phyloP scores from a whole-genome alignment of 2,888 invertebrate species.

The Zeuzera pyrina region DNA sequence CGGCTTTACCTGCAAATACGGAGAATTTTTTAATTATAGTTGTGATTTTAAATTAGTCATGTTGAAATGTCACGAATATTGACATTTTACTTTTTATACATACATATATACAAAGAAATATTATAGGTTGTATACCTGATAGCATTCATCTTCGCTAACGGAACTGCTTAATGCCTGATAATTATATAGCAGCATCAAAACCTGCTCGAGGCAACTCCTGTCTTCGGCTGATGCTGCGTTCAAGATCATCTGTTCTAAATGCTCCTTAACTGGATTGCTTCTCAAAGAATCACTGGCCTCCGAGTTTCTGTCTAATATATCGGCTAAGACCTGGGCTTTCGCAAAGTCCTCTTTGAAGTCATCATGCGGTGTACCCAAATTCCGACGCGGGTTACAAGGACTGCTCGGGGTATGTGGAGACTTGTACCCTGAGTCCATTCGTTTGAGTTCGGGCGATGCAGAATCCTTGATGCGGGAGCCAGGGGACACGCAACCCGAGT shows the following conservation, averaged over 20 bases:
- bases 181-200: conserved; percentile 75
- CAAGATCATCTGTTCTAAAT: conserved; percentile 64
- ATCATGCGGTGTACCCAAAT: conserved; percentile 48
- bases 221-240: conserved; percentile 70
- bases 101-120: background rate
- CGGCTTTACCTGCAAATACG: conserved; percentile 50
- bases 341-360: conserved; percentile 66
- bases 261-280: conserved; percentile 63
- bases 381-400: conserved; percentile 53
- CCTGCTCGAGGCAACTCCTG: conserved; percentile 75
- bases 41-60: conserved; percentile 13
- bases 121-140: conserved; percentile 40
- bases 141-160: conserved; percentile 70
- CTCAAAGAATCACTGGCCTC: conserved; percentile 60
- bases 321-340: conserved; percentile 62
- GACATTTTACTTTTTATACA: background rate
- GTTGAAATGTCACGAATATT: conserved; percentile 2
- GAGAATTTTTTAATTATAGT: conserved; percentile 1
- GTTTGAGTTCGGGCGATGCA: conserved; percentile 66
- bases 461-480: conserved; percentile 69
- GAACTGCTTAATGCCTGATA: conserved; percentile 71
- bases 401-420: conserved; percentile 62
- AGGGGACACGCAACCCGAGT: conserved; percentile 69
- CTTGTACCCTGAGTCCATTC: conserved; percentile 71
- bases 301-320: conserved; percentile 56